Evolutionary conservation across 2,888 invertebrate genomes (phyloP).

Genomic region (Diplolepis rosae): DNA sequence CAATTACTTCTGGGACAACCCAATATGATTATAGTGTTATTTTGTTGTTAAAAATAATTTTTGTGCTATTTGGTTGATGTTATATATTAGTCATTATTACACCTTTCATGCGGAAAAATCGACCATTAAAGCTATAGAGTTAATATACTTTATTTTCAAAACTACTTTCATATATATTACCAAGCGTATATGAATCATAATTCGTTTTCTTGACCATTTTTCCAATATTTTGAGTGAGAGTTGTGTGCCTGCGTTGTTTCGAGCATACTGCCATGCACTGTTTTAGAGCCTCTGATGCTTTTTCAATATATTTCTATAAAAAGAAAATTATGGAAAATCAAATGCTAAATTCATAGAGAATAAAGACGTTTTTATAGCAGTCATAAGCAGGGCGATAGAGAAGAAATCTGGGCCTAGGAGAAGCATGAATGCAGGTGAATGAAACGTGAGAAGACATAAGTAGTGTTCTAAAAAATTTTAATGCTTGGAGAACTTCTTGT

Average conservation of each 20-base stretch:
- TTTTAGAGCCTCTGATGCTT: conserved; percentile 85
- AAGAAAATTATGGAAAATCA: background rate
- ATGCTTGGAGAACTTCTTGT: too few species aligned
- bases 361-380: too few species aligned
- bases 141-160: conserved; percentile 15
- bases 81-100: conserved; percentile 31
- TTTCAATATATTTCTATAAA: conserved; percentile 79
- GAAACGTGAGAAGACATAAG: too few species aligned
- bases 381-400: too few species aligned
- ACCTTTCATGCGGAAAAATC: conserved; percentile 37
- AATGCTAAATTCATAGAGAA: conserved; percentile 13
- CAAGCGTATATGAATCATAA: conserved; percentile 84
- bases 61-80: background rate
- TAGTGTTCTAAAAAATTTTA: too few species aligned
- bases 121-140: background rate
- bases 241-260: conserved; percentile 80
- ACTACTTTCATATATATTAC: conserved; percentile 57
- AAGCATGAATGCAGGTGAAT: too few species aligned
- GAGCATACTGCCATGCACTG: conserved; percentile 87
- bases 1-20: too few species aligned
- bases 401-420: too few species aligned
- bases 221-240: conserved; percentile 86
- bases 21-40: too few species aligned
- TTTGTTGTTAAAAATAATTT: conserved; percentile 6
- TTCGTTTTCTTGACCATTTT: conserved; percentile 86